Evolutionary conservation across 2,888 invertebrate species (phyloP).

Genomic region (Dendrolimus pini): DNA sequence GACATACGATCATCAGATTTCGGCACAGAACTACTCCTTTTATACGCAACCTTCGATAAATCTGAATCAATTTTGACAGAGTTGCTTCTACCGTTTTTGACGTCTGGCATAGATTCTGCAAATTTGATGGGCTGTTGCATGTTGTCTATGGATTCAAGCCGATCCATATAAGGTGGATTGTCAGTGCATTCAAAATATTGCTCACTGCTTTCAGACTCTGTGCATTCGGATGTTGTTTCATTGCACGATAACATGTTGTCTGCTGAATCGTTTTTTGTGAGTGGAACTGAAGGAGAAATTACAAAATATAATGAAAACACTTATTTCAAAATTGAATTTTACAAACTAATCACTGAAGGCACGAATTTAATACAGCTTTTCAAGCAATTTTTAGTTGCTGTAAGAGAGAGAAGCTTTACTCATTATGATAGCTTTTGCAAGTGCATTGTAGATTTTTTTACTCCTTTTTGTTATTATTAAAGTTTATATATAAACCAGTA

Average conservation of each 20-base stretch:
- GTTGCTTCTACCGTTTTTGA: constrained; percentile 39
- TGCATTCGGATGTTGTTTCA: constrained; percentile 71
- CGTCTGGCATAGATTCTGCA: constrained; percentile 41
- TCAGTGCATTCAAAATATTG: constrained; percentile 70
- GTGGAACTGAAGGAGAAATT: constrained; percentile 43
- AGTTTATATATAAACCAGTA: too few relatives aligned
- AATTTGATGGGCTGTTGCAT: constrained; percentile 44
- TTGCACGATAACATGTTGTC: constrained; percentile 70
- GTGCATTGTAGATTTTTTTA: too few relatives aligned
- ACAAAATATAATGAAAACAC: neutral
- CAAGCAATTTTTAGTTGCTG: too few relatives aligned
- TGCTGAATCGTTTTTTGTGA: constrained; percentile 66
- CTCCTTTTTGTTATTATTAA: too few relatives aligned
- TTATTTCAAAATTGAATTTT: too few relatives aligned
- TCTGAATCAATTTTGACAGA: constrained; percentile 53
- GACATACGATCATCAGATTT: constrained; percentile 54
- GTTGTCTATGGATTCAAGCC: constrained; percentile 47
- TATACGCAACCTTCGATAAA: constrained; percentile 58
- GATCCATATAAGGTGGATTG: constrained; percentile 46
- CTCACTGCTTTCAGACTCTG: constrained; percentile 71
- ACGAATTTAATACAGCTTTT: too few relatives aligned
- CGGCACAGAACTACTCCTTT: constrained; percentile 62
- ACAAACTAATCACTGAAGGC: too few relatives aligned
- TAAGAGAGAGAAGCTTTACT: too few relatives aligned
- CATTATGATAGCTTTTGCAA: too few relatives aligned